phyloP scores from a whole-genome alignment of 2,888 invertebrate genomes.

The Catocala fraxini region DNA sequence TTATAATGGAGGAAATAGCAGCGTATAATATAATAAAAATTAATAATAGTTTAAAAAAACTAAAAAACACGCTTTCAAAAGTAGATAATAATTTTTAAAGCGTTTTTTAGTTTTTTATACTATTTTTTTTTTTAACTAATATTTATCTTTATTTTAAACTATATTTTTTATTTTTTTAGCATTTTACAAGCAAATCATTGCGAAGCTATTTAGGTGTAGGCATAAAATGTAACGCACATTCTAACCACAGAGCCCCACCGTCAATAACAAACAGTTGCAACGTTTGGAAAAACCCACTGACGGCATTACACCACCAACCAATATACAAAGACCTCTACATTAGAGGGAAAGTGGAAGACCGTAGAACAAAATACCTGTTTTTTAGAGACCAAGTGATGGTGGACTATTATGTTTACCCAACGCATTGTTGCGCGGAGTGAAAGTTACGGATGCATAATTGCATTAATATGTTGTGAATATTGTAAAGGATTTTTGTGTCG shows the following conservation, averaged over 20 bases:
- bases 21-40: too few species aligned
- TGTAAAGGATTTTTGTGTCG: constrained; percentile 28
- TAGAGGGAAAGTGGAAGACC: constrained; percentile 6
- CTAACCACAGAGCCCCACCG: constrained; percentile 16
- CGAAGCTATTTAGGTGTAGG: background rate
- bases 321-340: constrained; percentile 23
- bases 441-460: constrained; percentile 53
- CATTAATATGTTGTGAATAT: constrained; percentile 34
- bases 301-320: constrained; percentile 30
- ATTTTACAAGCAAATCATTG: too few species aligned
- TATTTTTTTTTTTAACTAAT: too few species aligned
- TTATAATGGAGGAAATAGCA: too few species aligned
- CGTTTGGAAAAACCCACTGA: constrained; percentile 46
- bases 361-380: constrained; percentile 3
- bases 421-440: constrained; percentile 47
- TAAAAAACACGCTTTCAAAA: too few species aligned
- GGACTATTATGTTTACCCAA: constrained; percentile 43
- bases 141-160: too few species aligned
- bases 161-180: too few species aligned
- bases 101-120: too few species aligned
- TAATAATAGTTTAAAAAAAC: too few species aligned
- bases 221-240: constrained; percentile 3
- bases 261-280: constrained; percentile 52
- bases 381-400: constrained; percentile 25
- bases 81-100: too few species aligned